Conservation (phyloP, 2,113 vertebrate species). For the Thomomys bottae region DNA sequence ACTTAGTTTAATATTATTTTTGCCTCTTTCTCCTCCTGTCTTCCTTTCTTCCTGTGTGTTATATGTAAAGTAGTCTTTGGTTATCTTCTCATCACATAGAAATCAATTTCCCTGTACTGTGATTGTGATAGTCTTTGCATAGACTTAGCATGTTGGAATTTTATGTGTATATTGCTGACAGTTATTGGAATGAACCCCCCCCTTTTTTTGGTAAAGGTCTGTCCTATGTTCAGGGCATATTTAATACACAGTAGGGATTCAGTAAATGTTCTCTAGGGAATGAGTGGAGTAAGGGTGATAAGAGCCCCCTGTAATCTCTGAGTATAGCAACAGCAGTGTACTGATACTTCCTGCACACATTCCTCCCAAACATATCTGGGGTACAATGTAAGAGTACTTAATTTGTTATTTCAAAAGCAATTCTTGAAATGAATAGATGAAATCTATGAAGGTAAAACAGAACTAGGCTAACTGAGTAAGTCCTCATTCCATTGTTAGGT, state of each 20-base stretch:
- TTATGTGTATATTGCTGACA: neutral
- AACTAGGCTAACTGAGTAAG: neutral
- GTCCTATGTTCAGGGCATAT: neutral
- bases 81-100: neutral
- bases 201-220: neutral
- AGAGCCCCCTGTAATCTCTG: neutral
- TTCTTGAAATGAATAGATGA: neutral
- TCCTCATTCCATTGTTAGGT: neutral
- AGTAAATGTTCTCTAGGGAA: neutral
- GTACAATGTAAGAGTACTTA: neutral
- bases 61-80: neutral
- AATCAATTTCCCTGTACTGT: no score
- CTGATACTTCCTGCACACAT: neutral
- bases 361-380: neutral
- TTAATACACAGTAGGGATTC: neutral
- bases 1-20: neutral
- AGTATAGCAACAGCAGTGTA: neutral
- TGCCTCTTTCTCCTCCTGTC: no score
- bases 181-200: neutral
- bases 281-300: neutral
- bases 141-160: neutral
- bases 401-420: neutral
- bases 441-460: neutral
- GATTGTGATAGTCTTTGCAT: neutral
- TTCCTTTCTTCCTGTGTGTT: neutral